Evolutionary conservation across 2,113 vertebrate genomes (phyloP), one percentile per base, ranked within the genome.

Genomic region (Gasterosteus nipponicus): DNA sequence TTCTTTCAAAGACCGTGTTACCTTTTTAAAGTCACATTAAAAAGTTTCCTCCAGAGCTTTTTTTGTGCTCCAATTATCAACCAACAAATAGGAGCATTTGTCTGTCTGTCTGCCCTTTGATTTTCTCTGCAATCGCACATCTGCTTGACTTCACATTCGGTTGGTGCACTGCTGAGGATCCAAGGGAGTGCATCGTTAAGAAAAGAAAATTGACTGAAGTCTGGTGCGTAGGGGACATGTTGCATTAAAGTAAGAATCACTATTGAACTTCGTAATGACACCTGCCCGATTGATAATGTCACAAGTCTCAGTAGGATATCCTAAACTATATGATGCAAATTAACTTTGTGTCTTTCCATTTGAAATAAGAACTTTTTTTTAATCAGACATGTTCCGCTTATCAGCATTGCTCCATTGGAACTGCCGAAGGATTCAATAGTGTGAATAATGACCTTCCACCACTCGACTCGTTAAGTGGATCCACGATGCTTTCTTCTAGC

Each of bases 381-480:
- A 60, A 69, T 53, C 53, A 73, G 54, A 54, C 10, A 14, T 46
- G 51, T 10, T 31, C 60, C 33, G 66, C 33, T 4, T 51, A 31
- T 57, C 49, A 64, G 31, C 12, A n/a, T 33, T 35, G 18, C 39
- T 71, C 39, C 12, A 18, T 15, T 2, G 61, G 51, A 63, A 41
- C 64, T 47, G 35, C n/a, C 9, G 44, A 29, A 63, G 41, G 35
- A 69, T 80, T 77, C 2, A 44, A 47, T 19, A 60, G 63, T 38
- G 46, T 26, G 68, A 54, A 54, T 26, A 12, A 39, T 86, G 56
- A 79, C 70, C 79, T 73, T 77, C 42, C 59, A 19, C 62, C 60
- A 58, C 47, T n/a, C 44, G 10, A 63, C 39, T 46, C 15, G 58
- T 16, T 18, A 19, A 12, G 42, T 47, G 26, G 18, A 77, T 73